A percentile compares a stretch with the other conserved stretches of the same genome.
Conservation (phyloP, 2,113 vertebrate species). For the Sporophila hypoxantha region DNA sequence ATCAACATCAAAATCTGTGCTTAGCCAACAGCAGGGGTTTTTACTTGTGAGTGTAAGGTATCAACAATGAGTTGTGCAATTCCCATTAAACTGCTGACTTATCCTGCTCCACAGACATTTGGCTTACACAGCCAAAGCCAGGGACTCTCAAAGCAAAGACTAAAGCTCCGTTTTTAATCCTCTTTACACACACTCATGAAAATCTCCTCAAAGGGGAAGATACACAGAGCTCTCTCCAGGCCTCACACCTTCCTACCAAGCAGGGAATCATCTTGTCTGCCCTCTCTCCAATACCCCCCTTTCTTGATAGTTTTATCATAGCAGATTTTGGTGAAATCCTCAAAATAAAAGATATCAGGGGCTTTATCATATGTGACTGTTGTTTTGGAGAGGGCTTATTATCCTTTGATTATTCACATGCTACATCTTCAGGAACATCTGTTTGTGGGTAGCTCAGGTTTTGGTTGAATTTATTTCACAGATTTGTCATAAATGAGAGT, state of each 20-base stretch:
- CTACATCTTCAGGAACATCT: background rate
- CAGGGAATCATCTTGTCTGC: background rate
- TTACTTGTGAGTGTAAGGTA: background rate
- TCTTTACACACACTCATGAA: background rate
- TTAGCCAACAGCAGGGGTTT: background rate
- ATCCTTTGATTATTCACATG: background rate
- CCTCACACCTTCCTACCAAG: background rate
- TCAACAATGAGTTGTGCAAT: background rate
- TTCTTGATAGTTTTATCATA: background rate
- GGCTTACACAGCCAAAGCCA: background rate
- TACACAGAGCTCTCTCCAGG: background rate
- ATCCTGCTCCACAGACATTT: background rate
- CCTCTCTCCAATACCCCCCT: background rate
- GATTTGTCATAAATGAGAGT: background rate
- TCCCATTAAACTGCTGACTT: background rate
- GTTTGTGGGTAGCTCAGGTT: background rate
- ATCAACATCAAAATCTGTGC: background rate
- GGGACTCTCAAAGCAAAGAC: background rate
- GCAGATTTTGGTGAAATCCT: background rate
- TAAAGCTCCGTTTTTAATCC: background rate
- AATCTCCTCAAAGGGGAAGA: background rate
- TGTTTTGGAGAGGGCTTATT: background rate
- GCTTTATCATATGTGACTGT: background rate
- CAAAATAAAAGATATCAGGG: background rate
- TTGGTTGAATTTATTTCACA: background rate